phyloP scores from a whole-genome alignment of 2,797 vertebrate genomes.

The Loriculus beryllinus region DNA sequence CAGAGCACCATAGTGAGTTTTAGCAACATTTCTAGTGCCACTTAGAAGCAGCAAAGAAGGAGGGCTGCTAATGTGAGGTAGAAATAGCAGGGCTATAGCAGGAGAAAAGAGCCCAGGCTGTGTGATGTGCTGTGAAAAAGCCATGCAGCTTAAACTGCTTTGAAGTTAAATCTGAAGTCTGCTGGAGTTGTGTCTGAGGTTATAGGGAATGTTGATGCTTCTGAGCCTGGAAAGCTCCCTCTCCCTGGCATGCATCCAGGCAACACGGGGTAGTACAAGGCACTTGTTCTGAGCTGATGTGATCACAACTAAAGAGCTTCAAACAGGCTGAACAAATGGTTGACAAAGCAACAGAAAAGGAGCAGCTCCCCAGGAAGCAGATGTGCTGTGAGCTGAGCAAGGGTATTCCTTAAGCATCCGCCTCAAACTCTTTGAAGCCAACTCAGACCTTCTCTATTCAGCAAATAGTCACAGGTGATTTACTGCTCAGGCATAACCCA shows the following conservation, averaged over 20 bases:
- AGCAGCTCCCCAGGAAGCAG: background rate
- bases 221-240: background rate
- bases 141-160: background rate
- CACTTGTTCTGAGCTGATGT: background rate
- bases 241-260: background rate
- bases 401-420: background rate
- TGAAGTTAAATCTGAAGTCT: background rate
- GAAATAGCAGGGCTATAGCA: background rate
- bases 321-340: background rate
- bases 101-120: background rate
- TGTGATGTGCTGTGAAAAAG: background rate
- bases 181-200: background rate
- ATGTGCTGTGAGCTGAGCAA: background rate
- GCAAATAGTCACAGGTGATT: background rate
- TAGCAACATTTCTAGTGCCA: background rate
- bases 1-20: background rate
- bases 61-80: background rate
- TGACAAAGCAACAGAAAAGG: background rate
- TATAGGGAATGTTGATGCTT: background rate
- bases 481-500: background rate
- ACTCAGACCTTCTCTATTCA: background rate
- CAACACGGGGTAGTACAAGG: background rate
- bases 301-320: background rate
- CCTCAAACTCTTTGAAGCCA: background rate
- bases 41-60: background rate